Percentiles rank a stretch among this genome's conserved stretches.
Conservation (phyloP, 1,140 invertebrate species). For the Pectinophora gossypiella region DNA sequence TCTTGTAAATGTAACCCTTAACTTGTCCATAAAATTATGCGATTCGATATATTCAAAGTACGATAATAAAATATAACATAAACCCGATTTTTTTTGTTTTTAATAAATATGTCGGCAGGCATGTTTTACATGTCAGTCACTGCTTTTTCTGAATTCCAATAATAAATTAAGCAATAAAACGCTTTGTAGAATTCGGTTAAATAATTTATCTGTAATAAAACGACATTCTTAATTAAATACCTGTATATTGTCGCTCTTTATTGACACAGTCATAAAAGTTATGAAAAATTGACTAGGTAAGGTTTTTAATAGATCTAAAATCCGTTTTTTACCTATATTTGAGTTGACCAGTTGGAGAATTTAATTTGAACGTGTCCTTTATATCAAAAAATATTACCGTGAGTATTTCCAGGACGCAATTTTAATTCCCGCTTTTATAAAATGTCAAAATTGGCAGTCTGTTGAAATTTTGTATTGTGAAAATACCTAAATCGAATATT, state of each 20-base stretch:
- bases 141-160: not conserved
- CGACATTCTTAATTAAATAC: not conserved
- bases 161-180: conserved; percentile 1
- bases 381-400: too few species aligned
- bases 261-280: not conserved
- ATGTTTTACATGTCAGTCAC: not conserved
- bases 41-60: conserved; percentile 31
- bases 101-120: not conserved
- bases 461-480: too few species aligned
- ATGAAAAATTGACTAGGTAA: too few species aligned
- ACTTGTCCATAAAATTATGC: conserved; percentile 43
- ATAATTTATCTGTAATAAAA: conserved; percentile 1
- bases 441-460: too few species aligned
- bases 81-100: not conserved
- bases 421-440: too few species aligned
- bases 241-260: not conserved
- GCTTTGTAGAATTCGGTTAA: not conserved
- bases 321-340: too few species aligned
- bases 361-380: too few species aligned
- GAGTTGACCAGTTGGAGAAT: too few species aligned
- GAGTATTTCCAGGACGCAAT: too few species aligned
- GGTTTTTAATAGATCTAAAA: too few species aligned
- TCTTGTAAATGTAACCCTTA: conserved; percentile 45
- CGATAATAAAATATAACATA: conserved; percentile 24
- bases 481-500: too few species aligned